Evolutionary conservation across 2,888 invertebrate genomes (phyloP), one percentile per base, ranked within the genome.

Genomic region (Lasioglossum lativentre): DNA sequence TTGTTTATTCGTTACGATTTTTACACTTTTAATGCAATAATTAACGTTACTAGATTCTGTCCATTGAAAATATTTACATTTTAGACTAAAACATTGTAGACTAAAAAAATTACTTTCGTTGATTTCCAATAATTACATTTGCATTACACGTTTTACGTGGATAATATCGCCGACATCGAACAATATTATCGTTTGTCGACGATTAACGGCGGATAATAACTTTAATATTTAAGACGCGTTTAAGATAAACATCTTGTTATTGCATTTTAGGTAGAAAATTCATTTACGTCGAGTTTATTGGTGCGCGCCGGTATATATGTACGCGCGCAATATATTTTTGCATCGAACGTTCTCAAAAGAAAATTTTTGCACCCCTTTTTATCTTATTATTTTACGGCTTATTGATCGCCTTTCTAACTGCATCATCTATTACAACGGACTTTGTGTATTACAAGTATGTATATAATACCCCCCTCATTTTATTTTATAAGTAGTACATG

Each of bases 351-450:
- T 70, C 70, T 40, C 40, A 70, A 40, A 70, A 70, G 40, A 40
- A 70, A 70, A 70, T 38, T 70, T 70, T 70, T 40, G 5, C 70
- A 70, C n/a, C 70, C 38, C 4, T 70, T 70, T 70, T 70, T 70
- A n/a, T 70, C 70, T 70, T 40, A 70, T 70, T 70, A 70, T 40
- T 40, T 70, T 23, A 70, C 70, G 70, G 70, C 40, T 70, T 40
- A 70, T 40, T 70, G 70, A 70, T 70, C 70, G 38, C n/a, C 70
- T 70, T 40, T 70, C 70, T 40, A 70, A 40, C 38, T 70, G 40
- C 70, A 70, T 70, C 38, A 70, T 40, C 70, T 40, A 70, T 70
- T 70, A 70, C 70, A 40, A 70, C 38, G 40, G 70, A 70, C 70
- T n/a, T 70, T 70, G 70, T 70, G 38, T 38, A n/a, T 70, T 70